phyloP scores from a whole-genome alignment of 2,797 vertebrate species.

The Lates japonicus region DNA sequence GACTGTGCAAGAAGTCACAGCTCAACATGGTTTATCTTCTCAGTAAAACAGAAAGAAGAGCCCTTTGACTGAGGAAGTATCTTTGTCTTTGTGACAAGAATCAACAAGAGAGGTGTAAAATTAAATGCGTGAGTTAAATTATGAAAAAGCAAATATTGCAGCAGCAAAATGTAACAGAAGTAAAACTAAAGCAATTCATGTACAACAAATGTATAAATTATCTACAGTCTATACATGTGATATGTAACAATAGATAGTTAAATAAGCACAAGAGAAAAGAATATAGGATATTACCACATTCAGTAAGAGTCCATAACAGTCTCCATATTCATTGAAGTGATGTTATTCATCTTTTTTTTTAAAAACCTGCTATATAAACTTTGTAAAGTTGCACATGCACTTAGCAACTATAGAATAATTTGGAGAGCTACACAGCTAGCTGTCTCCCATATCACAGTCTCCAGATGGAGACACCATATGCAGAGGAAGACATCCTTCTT shows the following conservation, averaged over 20 bases:
- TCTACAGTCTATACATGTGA: neutral
- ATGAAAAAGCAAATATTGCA: neutral
- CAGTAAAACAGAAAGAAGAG: neutral
- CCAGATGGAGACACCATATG: constrained; percentile 67
- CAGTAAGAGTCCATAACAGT: neutral
- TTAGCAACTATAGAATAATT: constrained; percentile 26
- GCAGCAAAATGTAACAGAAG: neutral
- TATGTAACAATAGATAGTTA: neutral
- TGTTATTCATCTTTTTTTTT: neutral
- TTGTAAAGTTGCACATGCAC: constrained; percentile 37
- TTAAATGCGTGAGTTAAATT: neutral
- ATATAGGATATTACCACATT: neutral
- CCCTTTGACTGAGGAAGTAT: neutral
- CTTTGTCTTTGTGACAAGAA: neutral
- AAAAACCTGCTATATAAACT: constrained; percentile 8
- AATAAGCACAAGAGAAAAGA: neutral
- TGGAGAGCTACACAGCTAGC: constrained; percentile 42
- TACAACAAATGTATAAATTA: neutral
- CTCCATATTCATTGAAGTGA: neutral
- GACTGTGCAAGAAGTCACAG: neutral
- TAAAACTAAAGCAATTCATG: neutral
- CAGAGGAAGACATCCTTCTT: constrained; percentile 41
- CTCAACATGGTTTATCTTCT: neutral
- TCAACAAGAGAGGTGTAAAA: neutral
- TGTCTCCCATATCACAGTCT: constrained; percentile 48